Percentiles rank a stretch among this genome's conserved stretches.
phyloP scores from a whole-genome alignment of 2,888 invertebrate genomes.

The Drosophila histrio region DNA sequence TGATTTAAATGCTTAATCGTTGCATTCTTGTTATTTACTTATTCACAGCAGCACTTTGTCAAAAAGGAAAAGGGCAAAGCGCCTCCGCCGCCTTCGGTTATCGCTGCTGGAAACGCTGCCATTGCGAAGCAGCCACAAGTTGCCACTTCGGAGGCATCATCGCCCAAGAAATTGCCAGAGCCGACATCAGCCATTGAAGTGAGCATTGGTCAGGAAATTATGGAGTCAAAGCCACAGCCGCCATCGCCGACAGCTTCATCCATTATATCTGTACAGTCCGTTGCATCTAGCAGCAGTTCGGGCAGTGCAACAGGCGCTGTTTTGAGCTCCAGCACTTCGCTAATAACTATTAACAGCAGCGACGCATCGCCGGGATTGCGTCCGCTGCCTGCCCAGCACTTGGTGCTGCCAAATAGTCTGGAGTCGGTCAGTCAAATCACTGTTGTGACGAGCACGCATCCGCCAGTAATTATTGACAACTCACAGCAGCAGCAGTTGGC shows the following conservation, averaged over 20 bases:
- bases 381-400: constrained; percentile 71
- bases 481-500: constrained; percentile 54
- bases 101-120: constrained; percentile 82
- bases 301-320: constrained; percentile 60
- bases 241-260: constrained; percentile 81
- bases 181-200: constrained; percentile 65
- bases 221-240: constrained; percentile 66
- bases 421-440: constrained; percentile 91
- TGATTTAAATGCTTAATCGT: no score
- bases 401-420: constrained; percentile 89
- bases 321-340: constrained; percentile 82
- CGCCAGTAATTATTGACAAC: constrained; percentile 90
- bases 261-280: constrained; percentile 75
- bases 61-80: constrained; percentile 94
- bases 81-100: constrained; percentile 86
- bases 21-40: background rate
- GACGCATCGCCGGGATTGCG: constrained; percentile 70
- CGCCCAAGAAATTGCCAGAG: constrained; percentile 49
- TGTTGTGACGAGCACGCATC: constrained; percentile 92
- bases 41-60: constrained; percentile 83
- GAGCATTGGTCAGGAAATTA: constrained; percentile 63
- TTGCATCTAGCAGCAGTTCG: constrained; percentile 60
- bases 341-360: constrained; percentile 83
- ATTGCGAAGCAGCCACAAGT: constrained; percentile 84
- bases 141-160: background rate